Evolutionary conservation across 2,113 vertebrate genomes (phyloP), one percentile per base, ranked within the genome.

Genomic region (Trogon surrucura): DNA sequence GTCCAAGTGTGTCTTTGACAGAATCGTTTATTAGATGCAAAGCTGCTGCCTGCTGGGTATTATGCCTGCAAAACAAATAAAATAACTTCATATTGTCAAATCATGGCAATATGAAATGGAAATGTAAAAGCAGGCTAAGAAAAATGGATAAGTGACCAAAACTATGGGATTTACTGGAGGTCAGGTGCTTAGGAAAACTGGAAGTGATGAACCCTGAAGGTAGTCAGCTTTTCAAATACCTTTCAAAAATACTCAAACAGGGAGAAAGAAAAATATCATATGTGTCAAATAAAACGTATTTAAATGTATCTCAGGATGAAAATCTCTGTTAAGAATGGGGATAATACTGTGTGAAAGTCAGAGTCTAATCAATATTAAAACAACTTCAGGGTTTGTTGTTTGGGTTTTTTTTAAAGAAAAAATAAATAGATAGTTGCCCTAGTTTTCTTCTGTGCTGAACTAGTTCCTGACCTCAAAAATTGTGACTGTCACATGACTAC

Each of bases 11-110:
- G 11, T 60, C 45, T 91, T 44, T 93, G 73, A 91, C 73, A 92
- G 73, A 79, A 74, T 27, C 27, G 80, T 95, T 91, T 95, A 47
- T 78, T 93, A 75, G 48, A 53, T 36, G 32, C 18, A 92, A 88
- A 95, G 8, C 38, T 89, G 32, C 38, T 81, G 61, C 70, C 57
- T 94, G 29, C 5, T 57, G 66, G 86, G 72, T 94, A 84, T 67
- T 93, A 79, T 5, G 6, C 23, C 91, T 72, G 12, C 12, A 89
- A 90, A 80, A 15, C 22, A 88, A 91, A 87, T 87, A 64, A 85
- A 96, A 79, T 91, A 79, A 89, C 87, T 81, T 48, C 50, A 6
- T 79, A 36, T 78, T 96, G 86, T 89, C 57, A 84, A 79, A 77
- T 69, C 30, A 32, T 12, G 4, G 12, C 45, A 75, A 19, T 57